These are phyloP conservation scores for Caenorhabditis elegans DNA, from an alignment of 1,140 invertebrate genomes.

Conservation along the genomic window DNA sequence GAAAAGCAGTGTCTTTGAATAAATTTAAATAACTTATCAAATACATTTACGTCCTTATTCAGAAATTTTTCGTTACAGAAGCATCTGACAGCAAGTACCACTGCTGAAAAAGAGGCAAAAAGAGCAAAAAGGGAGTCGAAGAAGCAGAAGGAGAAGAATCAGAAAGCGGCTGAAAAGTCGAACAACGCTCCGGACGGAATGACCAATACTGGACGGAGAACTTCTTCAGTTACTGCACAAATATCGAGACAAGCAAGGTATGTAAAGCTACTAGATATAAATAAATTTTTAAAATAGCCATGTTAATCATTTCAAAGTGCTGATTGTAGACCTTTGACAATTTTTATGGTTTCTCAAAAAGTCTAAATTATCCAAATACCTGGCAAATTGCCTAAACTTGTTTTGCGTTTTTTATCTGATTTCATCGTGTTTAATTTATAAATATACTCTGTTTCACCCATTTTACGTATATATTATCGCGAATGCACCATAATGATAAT, in stretches of 20 bases:
- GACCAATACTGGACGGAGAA: conserved; percentile 3
- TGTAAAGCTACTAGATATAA: not conserved
- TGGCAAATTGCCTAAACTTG: too few species aligned
- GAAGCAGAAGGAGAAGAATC: not conserved
- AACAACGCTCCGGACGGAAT: conserved; percentile 12
- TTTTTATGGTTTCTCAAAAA: too few species aligned
- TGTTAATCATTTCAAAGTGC: too few species aligned
- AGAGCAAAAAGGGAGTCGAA: not conserved
- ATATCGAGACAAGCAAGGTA: not conserved
- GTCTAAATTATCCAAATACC: too few species aligned
- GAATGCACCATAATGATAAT: too few species aligned
- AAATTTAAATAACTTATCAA: not conserved
- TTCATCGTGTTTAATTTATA: too few species aligned
- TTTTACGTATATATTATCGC: too few species aligned
- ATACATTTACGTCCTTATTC: not conserved
- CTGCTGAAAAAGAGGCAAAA: not conserved
- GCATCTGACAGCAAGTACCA: not conserved
- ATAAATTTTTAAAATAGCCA: too few species aligned
- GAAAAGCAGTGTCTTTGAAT: conserved; percentile 9
- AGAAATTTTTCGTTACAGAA: not conserved
- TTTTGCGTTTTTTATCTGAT: too few species aligned
- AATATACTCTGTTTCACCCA: too few species aligned
- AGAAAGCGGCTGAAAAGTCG: not conserved
- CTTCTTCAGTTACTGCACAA: not conserved
- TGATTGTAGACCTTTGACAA: too few species aligned